Base-by-base conservation (phyloP, 2,888 invertebrate genomes). In the Drosophila recens region DNA sequence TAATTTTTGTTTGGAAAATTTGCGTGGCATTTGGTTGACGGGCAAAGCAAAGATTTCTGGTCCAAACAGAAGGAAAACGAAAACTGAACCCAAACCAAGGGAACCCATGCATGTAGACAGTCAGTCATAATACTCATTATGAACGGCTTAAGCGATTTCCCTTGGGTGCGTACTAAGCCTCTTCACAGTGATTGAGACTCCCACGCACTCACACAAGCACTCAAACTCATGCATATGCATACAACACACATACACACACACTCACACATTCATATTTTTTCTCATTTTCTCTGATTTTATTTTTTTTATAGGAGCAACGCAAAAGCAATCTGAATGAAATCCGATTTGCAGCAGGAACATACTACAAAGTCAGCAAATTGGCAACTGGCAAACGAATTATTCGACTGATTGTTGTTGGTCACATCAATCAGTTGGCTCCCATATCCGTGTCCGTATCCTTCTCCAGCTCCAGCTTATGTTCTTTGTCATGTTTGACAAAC, bases 61-160 rank as follows among this genome's bases (percentile, higher is more conserved):
- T 48, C 46, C 48, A 57, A 17, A 23, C 11, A n/a, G 15, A 34
- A 27, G 0, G 27, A 5, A 27, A 27, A 5, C 27, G 27, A 27
- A 6, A 52, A 38, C 17, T 17, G 53, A 51, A 62, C 17, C 13
- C 1, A 33, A 40, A 30, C n/a, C 45, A 17, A 17, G n/a, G 4
- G 43, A 34, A 49, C 38, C 38, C 67, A 58, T 30, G 23, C 51
- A 54, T 36, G 17, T 33, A 67, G 66, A 57, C 63, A 68, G 62
- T 40, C 70, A 69, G 64, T 72, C 83, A 85, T 87, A 90, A 86
- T 86, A 83, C 89, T 91, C 92, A 92, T 92, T 92, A 92, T 91
- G 91, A 92, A 92, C 92, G 92, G 92, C 92, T 92, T 92, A 92
- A 80, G 87, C 91, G 90, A 92, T 92, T 92, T 92, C 92, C 92